These are phyloP conservation scores for Protaetia brevitarsis DNA, from an alignment of 1,140 invertebrate species.

Conservation along the genomic window DNA sequence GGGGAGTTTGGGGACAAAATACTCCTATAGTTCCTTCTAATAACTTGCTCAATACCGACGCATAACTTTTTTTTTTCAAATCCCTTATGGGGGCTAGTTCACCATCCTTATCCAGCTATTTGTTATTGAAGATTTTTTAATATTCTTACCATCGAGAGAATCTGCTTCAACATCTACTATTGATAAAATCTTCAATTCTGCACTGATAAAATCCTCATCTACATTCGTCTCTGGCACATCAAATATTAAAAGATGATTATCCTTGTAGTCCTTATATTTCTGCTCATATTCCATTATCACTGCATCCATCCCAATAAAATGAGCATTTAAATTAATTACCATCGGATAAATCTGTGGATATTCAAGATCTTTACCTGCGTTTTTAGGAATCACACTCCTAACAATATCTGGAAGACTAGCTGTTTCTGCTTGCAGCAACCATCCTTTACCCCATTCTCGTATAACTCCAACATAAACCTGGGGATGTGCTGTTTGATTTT, in stretches of 20 bases:
- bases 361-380: conserved; percentile 42
- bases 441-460: conserved; percentile 39
- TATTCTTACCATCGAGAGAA: conserved; percentile 30
- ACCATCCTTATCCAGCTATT: no score
- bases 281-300: conserved; percentile 3
- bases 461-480: conserved; percentile 48
- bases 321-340: background rate
- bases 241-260: conserved; percentile 43
- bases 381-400: conserved; percentile 42
- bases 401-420: conserved; percentile 39
- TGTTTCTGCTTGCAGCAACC: conserved; percentile 26
- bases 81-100: no score
- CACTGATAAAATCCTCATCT: conserved; percentile 41
- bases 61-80: no score
- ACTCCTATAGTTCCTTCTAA: no score
- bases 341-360: background rate
- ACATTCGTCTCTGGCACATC: conserved; percentile 37
- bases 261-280: conserved; percentile 21
- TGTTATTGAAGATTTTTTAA: no score
- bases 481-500: conserved; percentile 41
- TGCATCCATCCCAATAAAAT: background rate
- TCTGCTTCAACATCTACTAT: conserved; percentile 31
- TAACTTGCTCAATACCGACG: no score
- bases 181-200: conserved; percentile 44
- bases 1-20: no score